phyloP scores from a whole-genome alignment of 2,113 vertebrate genomes.

The Cyprinodon tularosa region DNA sequence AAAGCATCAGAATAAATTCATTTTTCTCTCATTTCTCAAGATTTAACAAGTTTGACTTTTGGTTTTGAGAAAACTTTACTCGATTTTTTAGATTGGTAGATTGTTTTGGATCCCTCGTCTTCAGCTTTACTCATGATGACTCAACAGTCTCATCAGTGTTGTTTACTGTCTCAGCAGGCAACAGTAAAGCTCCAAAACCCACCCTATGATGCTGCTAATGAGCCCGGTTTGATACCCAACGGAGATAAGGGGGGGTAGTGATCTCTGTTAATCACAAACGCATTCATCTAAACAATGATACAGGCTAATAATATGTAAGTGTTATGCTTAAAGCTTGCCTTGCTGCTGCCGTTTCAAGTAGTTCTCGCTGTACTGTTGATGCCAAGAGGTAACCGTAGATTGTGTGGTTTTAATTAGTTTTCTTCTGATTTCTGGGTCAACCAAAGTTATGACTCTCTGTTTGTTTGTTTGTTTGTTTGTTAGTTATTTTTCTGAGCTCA shows the following conservation, averaged over 20 bases:
- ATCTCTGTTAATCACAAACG: constrained; percentile 1
- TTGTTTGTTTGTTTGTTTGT: background rate
- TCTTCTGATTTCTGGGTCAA: constrained; percentile 27
- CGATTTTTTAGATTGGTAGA: background rate
- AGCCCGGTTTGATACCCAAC: constrained; percentile 11
- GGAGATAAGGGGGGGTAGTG: background rate
- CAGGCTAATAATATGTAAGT: background rate
- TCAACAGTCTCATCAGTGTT: background rate
- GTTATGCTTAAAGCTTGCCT: constrained; percentile 8
- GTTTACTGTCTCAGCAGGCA: constrained; percentile 7
- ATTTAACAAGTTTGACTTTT: background rate
- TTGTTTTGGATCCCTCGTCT: background rate
- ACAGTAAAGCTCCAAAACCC: constrained; percentile 8
- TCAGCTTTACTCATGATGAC: background rate
- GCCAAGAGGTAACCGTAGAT: constrained; percentile 6
- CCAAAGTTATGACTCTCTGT: constrained; percentile 10
- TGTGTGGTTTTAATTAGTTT: constrained; percentile 26
- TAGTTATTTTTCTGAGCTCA: background rate
- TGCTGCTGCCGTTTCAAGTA: constrained; percentile 1
- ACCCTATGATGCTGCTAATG: constrained; percentile 8
- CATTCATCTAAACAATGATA: constrained; percentile 9
- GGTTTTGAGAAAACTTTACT: background rate
- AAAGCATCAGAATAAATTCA: background rate
- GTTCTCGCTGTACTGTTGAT: background rate
- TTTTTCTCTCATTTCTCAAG: background rate